Evolutionary conservation across 2,888 invertebrate species (phyloP).

Genomic region (Allolobophora icterica): DNA sequence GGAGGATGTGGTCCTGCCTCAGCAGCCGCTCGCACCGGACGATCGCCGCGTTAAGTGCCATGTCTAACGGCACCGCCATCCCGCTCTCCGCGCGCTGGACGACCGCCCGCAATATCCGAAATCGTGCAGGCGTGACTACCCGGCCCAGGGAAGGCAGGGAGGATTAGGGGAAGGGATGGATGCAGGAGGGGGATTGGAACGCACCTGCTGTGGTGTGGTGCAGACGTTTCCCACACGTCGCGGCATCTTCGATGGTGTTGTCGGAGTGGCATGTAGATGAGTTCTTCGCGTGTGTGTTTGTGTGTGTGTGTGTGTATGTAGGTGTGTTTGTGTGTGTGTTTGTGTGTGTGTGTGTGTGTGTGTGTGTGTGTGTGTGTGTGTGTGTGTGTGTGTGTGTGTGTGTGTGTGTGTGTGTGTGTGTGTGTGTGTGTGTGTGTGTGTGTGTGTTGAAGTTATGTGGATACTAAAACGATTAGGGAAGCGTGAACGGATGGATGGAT

Average conservation of each 20-base stretch:
- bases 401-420: too few species aligned
- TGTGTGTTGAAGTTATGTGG: too few species aligned
- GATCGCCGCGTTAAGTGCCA: background rate
- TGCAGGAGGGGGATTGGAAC: background rate
- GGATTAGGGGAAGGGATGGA: background rate
- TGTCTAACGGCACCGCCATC: background rate
- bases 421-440: too few species aligned
- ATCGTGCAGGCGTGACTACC: background rate
- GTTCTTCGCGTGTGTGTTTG: background rate
- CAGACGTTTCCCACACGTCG: background rate
- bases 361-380: too few species aligned
- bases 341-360: too few species aligned
- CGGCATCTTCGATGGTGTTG: too few species aligned
- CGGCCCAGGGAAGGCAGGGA: background rate
- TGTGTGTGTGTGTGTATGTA: too few species aligned
- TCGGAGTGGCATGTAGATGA: background rate
- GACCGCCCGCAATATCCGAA: constrained; percentile 11
- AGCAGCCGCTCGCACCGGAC: background rate
- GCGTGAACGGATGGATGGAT: too few species aligned
- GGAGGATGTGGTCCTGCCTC: too few species aligned
- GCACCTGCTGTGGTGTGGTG: background rate
- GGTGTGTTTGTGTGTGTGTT: too few species aligned
- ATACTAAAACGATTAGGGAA: too few species aligned
- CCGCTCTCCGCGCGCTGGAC: background rate
- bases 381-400: too few species aligned